Base-by-base conservation (phyloP, 2,113 vertebrate genomes). In the Gracilinanus agilis region DNA sequence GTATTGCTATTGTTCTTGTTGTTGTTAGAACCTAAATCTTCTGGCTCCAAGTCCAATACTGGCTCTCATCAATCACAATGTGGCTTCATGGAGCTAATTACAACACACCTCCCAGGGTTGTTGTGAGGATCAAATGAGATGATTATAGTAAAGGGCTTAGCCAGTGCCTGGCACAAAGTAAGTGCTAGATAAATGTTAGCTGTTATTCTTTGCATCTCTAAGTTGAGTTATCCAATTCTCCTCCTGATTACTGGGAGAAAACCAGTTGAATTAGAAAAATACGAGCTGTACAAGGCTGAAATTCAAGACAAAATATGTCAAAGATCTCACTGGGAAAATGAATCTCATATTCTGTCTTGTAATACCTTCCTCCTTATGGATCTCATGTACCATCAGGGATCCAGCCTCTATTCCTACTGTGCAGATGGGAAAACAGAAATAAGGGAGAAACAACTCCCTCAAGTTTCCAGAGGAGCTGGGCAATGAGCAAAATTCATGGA, bases 131-230 rank as follows among this genome's bases (percentile, higher is more conserved):
- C 49, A 49, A 49, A 49, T 49, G 49, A 49, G 49, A 49, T 49
- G 49, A 49, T 49, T 3, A 49, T 49, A 3, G 49, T 49, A 49
- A 49, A 49, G 49, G 49, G 49, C 49, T 49, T 49, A 49, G 49
- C 49, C 49, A 49, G 49, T 49, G 49, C 49, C 49, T 49, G 49
- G 49, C 49, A 49, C 49, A 49, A 49, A 49, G 49, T 49, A 49
- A 49, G 49, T 49, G 49, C 49, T 49, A 49, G 2, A 49, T 49
- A 49, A 49, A 49, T 49, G 49, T 49, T 49, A 49, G 49, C 49
- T 49, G 49, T 55, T 83, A 96, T 94, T 94, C 95, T 97, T 93
- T 93, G 90, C 93, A 93, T 93, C 96, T 95, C 97, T 98, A 93
- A 96, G 89, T 96, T 92, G 44, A 21, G 40, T 91, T 92, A 94